These are phyloP conservation scores for Lasioglossum albipes DNA, from an alignment of 1,140 invertebrate species.

Conservation along the genomic window DNA sequence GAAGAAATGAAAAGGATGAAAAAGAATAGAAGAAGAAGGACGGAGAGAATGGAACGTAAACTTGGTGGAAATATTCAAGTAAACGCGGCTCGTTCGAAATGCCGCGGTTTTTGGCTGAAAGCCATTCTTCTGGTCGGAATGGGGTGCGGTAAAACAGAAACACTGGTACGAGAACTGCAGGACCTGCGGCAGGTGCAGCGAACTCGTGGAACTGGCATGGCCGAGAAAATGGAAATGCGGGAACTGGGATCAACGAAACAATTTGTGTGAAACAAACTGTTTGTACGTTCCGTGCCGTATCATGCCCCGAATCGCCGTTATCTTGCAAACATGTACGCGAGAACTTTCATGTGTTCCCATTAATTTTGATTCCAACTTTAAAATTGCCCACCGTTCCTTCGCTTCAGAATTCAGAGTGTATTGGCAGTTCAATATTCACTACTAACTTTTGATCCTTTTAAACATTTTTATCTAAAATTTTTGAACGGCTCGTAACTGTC, in stretches of 20 bases:
- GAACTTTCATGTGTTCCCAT: no score
- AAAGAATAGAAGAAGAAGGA: no score
- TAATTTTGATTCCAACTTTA: no score
- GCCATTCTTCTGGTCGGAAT: constrained; percentile 14
- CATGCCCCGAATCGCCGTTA: not conserved
- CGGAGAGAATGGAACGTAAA: not conserved
- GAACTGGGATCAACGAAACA: constrained; percentile 8
- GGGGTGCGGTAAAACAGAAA: not conserved
- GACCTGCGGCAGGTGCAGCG: constrained; percentile 4
- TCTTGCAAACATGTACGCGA: not conserved
- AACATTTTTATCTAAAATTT: no score
- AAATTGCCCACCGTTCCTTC: no score
- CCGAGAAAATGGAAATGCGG: constrained; percentile 11
- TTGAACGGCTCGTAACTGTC: no score
- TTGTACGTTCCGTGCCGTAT: not conserved
- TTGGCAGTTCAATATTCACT: no score
- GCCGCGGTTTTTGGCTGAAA: constrained; percentile 11
- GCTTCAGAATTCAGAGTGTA: no score
- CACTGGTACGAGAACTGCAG: not conserved
- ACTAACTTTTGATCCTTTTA: no score
- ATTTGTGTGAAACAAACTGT: constrained; percentile 3
- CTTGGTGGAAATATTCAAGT: constrained; percentile 17
- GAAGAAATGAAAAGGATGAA: not conserved
- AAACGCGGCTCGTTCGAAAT: constrained; percentile 7
- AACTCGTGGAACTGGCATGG: not conserved